Conservation (phyloP, 2,797 vertebrate genomes). For the Heteromormyrus szaboi region DNA sequence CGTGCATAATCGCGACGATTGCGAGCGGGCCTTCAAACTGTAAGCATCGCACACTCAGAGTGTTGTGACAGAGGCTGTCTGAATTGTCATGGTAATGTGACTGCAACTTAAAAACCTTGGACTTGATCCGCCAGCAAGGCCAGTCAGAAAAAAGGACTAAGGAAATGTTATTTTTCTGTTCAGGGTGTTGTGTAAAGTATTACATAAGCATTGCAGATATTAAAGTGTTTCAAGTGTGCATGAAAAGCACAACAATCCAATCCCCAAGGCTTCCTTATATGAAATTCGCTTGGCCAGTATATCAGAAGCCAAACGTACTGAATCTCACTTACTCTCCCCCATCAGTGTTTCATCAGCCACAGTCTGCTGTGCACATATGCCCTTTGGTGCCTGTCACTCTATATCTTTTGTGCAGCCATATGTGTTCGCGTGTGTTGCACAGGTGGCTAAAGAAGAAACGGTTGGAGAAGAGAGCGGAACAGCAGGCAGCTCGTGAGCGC, state of each 20-base stretch:
- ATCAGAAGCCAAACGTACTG: neutral
- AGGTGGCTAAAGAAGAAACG: conserved; percentile 87
- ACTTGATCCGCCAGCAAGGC: neutral
- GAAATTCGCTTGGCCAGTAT: neutral
- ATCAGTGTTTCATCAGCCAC: neutral
- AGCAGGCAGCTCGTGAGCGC: conserved; percentile 72
- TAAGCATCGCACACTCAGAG: conserved; percentile 51
- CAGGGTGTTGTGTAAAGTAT: neutral
- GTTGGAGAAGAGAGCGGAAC: conserved; percentile 73
- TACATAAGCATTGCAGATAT: neutral
- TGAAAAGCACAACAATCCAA: neutral
- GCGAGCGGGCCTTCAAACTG: conserved; percentile 82
- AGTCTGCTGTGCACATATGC: neutral
- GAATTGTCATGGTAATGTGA: neutral
- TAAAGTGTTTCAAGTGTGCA: neutral
- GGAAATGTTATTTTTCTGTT: neutral
- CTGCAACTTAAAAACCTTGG: neutral
- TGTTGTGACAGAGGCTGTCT: neutral
- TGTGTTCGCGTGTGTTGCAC: conserved; percentile 9
- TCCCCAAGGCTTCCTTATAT: neutral
- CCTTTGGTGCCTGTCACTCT: neutral
- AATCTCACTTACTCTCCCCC: neutral
- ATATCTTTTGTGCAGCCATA: neutral
- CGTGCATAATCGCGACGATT: conserved; percentile 71
- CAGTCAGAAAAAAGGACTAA: neutral